Base-by-base conservation (phyloP, 1,140 invertebrate genomes). In the Anthonomus grandis region DNA sequence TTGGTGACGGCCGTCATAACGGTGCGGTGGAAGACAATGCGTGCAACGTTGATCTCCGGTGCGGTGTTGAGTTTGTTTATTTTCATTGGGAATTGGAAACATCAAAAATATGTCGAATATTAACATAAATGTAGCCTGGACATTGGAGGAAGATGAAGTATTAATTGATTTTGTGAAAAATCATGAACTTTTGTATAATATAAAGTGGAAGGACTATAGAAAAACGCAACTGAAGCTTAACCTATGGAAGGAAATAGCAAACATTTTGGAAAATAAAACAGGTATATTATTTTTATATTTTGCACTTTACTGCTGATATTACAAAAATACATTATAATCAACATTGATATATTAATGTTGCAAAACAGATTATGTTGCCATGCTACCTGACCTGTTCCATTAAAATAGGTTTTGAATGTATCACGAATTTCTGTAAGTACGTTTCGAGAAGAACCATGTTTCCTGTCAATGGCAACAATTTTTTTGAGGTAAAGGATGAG, bases 141-240 rank as follows among this genome's bases (percentile, higher is more conserved):
- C 37, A 12, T 44, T 37, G 19, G 38, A 53, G 8, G 38, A 56
- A 23, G 53, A 56, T 19, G 34, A 56, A 48, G 48, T 47, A 22
- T 48, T 56, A 25, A 56, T 56, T 15, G 53, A 56, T 37, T 55
- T 55, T 48, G 53, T 55, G 34, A 27, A 36, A 36, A 48, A 17
- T 48, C 31, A 55, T 37, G 53, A 55, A 55, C 13, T 13, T 34
- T 17, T 55, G 12, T 55, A 19, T 23, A 55, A 55, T 48, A n/a
- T 31, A 31, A 31, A 31, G 27, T 31, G 6, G 6, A n/a, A 6
- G 27, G 27, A 31, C 6, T 31, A 31, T 31, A 31, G 27, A n/a
- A 31, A 31, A n/a, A 31, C n/a, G 27, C 27, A 31, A 31, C n/a
- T 31, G 27, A 31, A 31, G 27, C 27, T n/a, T n/a, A n/a, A n/a